Base-by-base conservation (phyloP, 2,113 vertebrate genomes). In the Rafetus swinhoei region DNA sequence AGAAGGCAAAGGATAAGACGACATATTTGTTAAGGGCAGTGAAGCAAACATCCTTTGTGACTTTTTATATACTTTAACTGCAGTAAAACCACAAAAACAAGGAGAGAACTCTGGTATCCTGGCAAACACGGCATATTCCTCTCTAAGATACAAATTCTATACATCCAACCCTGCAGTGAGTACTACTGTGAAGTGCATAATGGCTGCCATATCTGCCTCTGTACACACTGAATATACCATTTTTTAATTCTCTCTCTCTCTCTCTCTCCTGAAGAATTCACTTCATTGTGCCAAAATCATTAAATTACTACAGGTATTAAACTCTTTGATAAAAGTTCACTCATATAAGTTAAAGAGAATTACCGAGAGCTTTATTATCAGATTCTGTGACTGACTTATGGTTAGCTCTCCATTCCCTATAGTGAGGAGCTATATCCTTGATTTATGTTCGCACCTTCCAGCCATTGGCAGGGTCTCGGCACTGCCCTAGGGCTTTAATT, bases 401-500 rank as follows among this genome's bases (percentile, higher is more conserved):
- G 82, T 76, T 93, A 77, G 89, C 87, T 81, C 85, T 45, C 53
- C 0, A 1, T 77, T 94, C 79, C 94, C 90, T 55, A 72, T 39
- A 85, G 91, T 1, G 69, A 94, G 82, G 76, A 83, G 79, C 79
- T 83, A 74, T 69, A 94, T 91, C 84, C 55, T 69, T 79, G 85
- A 96, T 95, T 95, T 92, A 94, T 29, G 39, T 55, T 88, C 93
- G 81, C 90, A 90, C 93, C 93, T 96, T 97, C 86, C 27, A 91
- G 95, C 79, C 91, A 91, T 32, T 94, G 93, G 85, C 84, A 94
- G 92, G 88, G 53, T 87, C 65, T 95, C 93, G 86, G 79, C 65
- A 92, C 18, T 90, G 93, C 93, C 94, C 91, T 90, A 82, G 94
- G 94, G 96, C 87, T 97, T 97, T 97, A 97, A 97, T 97, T 98